These are phyloP conservation scores for Proctacanthus coquilletti DNA, from an alignment of 1,140 invertebrate genomes.

Conservation along the genomic window DNA sequence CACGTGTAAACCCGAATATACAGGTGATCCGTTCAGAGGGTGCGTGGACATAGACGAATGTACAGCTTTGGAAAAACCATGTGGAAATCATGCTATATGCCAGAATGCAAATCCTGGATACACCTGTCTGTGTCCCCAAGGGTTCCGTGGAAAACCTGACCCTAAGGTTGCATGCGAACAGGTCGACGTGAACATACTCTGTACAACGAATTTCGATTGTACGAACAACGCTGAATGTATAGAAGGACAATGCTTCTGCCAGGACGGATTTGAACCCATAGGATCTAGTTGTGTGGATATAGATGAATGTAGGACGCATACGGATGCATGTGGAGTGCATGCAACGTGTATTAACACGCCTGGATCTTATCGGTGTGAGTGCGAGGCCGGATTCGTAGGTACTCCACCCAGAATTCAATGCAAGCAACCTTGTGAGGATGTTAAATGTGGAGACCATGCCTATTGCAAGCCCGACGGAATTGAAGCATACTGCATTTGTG, in stretches of 20 bases:
- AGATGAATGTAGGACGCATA: slow-evolving; percentile 61
- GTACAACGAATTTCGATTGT: slow-evolving; percentile 77
- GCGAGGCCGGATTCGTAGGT: slow-evolving; percentile 70
- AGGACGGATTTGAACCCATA: slow-evolving; percentile 67
- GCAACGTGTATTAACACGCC: slow-evolving; percentile 68
- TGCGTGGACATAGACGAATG: slow-evolving; percentile 90
- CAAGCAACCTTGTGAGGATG: slow-evolving; percentile 82
- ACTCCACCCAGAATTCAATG: slow-evolving; percentile 62
- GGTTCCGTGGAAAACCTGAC: slow-evolving; percentile 67
- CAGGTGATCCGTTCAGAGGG: slow-evolving; percentile 65
- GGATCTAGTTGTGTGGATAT: slow-evolving; percentile 65
- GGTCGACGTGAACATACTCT: slow-evolving; percentile 71
- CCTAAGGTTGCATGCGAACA: slow-evolving; percentile 75
- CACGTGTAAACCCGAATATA: slow-evolving; percentile 66
- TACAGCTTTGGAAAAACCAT: slow-evolving; percentile 58
- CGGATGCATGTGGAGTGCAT: slow-evolving; percentile 56
- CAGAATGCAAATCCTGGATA: slow-evolving; percentile 75
- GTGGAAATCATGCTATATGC: slow-evolving; percentile 73
- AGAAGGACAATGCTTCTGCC: slow-evolving; percentile 79
- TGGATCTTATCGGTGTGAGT: slow-evolving; percentile 76
- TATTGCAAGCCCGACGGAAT: slow-evolving; percentile 76
- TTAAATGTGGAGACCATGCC: slow-evolving; percentile 74
- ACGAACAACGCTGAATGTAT: slow-evolving; percentile 83
- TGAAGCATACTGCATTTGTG: slow-evolving; percentile 83
- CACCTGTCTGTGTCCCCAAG: slow-evolving; percentile 75